Conservation (phyloP, 2,888 invertebrate species). For the Crepidodera aurea region DNA sequence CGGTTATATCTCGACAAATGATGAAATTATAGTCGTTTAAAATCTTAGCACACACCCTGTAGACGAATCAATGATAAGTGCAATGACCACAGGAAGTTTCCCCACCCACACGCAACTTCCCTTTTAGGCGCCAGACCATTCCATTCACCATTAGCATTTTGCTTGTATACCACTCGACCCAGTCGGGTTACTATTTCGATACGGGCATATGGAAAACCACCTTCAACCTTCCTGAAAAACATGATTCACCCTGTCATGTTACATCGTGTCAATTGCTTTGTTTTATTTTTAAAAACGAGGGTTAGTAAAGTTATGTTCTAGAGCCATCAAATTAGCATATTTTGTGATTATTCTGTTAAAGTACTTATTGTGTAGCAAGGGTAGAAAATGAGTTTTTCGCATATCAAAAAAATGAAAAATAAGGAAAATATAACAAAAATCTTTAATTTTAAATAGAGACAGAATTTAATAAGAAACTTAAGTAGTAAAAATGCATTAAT, state of each 20-base stretch:
- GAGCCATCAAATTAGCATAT: no score
- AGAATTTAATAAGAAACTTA: no score
- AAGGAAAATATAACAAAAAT: no score
- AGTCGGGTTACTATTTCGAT: not conserved
- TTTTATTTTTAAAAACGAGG: not conserved
- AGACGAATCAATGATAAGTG: conserved; percentile 42
- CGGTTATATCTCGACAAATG: no score
- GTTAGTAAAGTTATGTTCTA: no score
- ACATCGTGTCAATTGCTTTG: not conserved
- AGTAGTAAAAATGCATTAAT: no score
- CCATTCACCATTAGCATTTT: conserved; percentile 21
- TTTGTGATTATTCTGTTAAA: no score
- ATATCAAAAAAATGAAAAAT: no score
- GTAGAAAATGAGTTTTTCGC: no score
- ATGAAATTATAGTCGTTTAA: no score
- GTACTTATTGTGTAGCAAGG: no score
- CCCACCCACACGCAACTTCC: conserved; percentile 43
- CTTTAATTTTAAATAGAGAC: no score
- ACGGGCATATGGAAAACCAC: not conserved
- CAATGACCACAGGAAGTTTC: conserved; percentile 49
- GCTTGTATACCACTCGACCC: not conserved
- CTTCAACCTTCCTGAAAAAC: not conserved
- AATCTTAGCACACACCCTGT: conserved; percentile 21
- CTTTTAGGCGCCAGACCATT: conserved; percentile 37
- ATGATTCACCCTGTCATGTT: conserved; percentile 2